These are phyloP conservation scores for Ectemnius continuus DNA, from an alignment of 2,888 invertebrate genomes.

Conservation along the genomic window DNA sequence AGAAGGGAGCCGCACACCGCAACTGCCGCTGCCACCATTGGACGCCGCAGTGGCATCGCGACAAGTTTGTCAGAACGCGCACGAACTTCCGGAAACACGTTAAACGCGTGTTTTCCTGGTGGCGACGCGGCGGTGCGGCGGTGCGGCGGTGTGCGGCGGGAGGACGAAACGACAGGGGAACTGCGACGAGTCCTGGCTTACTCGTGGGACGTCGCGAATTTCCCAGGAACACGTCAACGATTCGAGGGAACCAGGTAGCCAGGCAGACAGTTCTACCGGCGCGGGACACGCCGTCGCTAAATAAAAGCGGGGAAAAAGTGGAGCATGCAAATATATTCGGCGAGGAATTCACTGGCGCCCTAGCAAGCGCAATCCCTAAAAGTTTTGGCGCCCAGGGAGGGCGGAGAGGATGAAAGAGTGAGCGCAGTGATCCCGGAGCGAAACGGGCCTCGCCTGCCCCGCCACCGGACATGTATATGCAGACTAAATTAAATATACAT, in stretches of 20 bases:
- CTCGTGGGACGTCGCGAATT: conserved; percentile 40
- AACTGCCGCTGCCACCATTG: too few species aligned
- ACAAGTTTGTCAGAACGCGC: too few species aligned
- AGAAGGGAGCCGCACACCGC: too few species aligned
- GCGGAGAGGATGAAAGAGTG: not conserved
- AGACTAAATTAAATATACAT: conserved; percentile 62
- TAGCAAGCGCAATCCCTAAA: conserved; percentile 53
- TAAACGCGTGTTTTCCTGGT: too few species aligned
- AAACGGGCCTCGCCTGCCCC: conserved; percentile 24
- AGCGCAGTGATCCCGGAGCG: not conserved
- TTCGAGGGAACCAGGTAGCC: not conserved
- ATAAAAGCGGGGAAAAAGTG: conserved; percentile 62
- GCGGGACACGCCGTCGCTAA: conserved; percentile 34
- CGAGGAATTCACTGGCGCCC: conserved; percentile 41
- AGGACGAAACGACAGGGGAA: not conserved
- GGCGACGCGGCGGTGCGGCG: too few species aligned
- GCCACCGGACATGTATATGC: conserved; percentile 55
- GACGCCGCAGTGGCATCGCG: too few species aligned
- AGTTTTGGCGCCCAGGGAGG: conserved; percentile 53
- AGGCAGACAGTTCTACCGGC: conserved; percentile 8
- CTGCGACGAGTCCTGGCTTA: conserved; percentile 27
- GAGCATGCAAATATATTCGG: conserved; percentile 64
- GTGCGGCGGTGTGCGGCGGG: too few species aligned
- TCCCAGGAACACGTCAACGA: conserved; percentile 15
- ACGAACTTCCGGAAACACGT: too few species aligned